Conservation (phyloP, 37 sponge, comb jelly and placozoan species). For the Beroe ovata region DNA sequence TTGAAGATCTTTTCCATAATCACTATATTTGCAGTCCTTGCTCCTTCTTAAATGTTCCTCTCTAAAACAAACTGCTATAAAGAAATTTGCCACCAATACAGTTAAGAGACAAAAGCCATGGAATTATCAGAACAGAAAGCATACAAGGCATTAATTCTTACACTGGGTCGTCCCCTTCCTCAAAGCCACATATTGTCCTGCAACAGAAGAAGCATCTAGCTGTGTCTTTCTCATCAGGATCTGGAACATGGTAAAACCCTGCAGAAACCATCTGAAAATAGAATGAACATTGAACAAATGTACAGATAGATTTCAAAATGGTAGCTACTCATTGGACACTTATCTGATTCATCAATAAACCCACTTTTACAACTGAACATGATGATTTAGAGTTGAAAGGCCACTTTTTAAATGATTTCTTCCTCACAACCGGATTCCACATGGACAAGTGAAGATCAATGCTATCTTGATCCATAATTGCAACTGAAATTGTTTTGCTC, state of each 20-base stretch:
- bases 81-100: too few species aligned
- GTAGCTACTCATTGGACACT: too few species aligned
- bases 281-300: too few species aligned
- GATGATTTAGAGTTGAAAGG: conserved; percentile 14
- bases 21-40: conserved; percentile 42
- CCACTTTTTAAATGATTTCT: conserved; percentile 55
- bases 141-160: conserved; percentile 17
- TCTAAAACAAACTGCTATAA: not conserved
- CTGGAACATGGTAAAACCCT: conserved; percentile 41
- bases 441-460: conserved; percentile 39
- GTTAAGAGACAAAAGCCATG: too few species aligned
- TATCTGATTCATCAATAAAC: not conserved
- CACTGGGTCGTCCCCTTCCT: conserved; percentile 57
- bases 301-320: not conserved
- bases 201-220: conserved; percentile 46
- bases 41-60: conserved; percentile 39
- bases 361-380: conserved; percentile 10
- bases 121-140: too few species aligned
- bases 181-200: conserved; percentile 55
- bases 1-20: conserved; percentile 30
- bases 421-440: conserved; percentile 32
- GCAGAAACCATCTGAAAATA: conserved; percentile 55
- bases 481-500: not conserved
- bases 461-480: conserved; percentile 15
- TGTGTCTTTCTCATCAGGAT: conserved; percentile 40